Evolutionary conservation across 2,113 vertebrate species (phyloP).

Genomic region (Serilophus lunatus): DNA sequence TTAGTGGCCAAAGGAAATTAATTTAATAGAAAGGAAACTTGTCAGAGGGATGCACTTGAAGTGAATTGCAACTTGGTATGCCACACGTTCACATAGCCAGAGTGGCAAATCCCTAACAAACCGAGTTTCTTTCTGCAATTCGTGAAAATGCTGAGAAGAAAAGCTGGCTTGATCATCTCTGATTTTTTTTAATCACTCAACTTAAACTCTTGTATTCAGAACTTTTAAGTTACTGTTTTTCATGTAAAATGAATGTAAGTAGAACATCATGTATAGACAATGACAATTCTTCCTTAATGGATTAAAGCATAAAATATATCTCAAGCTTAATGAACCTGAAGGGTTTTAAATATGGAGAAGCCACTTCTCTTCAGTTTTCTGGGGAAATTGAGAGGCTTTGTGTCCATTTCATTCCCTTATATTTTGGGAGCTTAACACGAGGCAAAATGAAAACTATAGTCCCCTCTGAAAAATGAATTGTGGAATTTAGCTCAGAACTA

Average conservation of each 20-base stretch:
- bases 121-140: accelerated
- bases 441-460: background rate
- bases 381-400: background rate
- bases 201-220: background rate
- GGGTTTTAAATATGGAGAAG: background rate
- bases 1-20: background rate
- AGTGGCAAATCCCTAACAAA: background rate
- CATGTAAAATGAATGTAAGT: background rate
- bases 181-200: background rate
- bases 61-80: background rate
- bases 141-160: background rate
- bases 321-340: background rate
- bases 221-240: background rate
- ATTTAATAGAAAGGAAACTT: background rate
- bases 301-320: background rate
- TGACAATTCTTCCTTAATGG: background rate
- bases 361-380: background rate
- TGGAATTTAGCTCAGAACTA: background rate
- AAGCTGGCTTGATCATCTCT: background rate
- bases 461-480: background rate
- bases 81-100: too few species aligned
- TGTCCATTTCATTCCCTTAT: accelerated
- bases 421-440: accelerated
- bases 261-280: background rate
- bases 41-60: background rate